Evolutionary conservation across 2,888 invertebrate species (phyloP).

Genomic region (Autographa pulchrina): DNA sequence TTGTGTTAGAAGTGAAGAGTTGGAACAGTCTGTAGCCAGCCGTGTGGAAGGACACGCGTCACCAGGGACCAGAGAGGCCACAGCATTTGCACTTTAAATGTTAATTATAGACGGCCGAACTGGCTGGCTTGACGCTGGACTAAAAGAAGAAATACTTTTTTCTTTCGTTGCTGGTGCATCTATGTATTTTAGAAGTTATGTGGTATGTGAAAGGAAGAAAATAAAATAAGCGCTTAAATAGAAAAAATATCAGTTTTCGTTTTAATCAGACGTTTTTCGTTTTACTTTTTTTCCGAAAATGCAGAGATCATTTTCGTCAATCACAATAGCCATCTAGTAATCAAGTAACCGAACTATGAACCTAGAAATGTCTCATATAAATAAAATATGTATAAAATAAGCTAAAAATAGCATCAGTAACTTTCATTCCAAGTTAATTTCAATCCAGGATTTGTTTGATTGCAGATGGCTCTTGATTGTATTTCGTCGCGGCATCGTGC

Average conservation of each 20-base stretch:
- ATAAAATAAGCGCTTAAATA: no score
- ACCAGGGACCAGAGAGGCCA: slow-evolving; percentile 42
- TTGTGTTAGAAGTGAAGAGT: slow-evolving; percentile 38
- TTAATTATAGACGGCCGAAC: slow-evolving; percentile 9
- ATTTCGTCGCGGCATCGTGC: slow-evolving; percentile 1
- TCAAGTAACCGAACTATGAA: no score
- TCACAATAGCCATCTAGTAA: no score
- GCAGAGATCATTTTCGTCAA: no score
- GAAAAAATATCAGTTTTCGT: no score
- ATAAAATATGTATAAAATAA: neutral
- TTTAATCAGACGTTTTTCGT: no score
- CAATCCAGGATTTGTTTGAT: neutral
- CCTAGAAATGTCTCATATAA: no score
- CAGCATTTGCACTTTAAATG: slow-evolving; percentile 28
- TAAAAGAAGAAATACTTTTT: neutral
- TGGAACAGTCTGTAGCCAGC: slow-evolving; percentile 57
- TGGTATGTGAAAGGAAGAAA: no score
- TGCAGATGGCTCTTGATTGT: slow-evolving; percentile 2
- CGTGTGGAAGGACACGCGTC: slow-evolving; percentile 48
- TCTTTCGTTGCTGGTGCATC: neutral
- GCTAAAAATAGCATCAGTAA: neutral
- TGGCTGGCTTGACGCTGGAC: neutral
- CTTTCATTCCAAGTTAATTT: slow-evolving; percentile 1
- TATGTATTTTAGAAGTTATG: no score
- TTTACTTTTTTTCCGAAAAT: no score